These are phyloP conservation scores for Lasioglossum oenotherae DNA, from an alignment of 2,888 invertebrate species.

Conservation along the genomic window DNA sequence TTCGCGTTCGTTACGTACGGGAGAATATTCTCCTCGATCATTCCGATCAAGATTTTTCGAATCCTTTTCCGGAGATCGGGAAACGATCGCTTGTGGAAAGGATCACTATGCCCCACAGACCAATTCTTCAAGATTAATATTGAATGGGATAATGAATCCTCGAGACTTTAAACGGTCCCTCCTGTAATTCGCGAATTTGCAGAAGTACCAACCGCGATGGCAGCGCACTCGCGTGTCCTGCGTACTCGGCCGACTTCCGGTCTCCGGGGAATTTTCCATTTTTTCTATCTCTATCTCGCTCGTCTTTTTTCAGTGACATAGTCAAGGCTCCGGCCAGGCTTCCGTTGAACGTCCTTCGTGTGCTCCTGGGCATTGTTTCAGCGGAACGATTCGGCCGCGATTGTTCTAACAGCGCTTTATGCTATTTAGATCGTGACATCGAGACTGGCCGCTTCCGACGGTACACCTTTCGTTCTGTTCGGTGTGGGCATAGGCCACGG, in stretches of 20 bases:
- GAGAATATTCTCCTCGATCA: background rate
- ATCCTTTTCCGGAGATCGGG: background rate
- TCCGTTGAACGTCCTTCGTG: constrained; percentile 7
- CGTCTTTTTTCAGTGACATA: constrained; percentile 3
- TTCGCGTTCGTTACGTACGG: constrained; percentile 3
- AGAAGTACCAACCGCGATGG: background rate
- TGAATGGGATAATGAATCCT: no score
- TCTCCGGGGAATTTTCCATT: constrained; percentile 32
- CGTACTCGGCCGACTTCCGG: constrained; percentile 30
- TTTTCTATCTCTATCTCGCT: background rate
- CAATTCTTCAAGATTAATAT: background rate
- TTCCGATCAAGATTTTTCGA: background rate
- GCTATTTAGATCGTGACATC: constrained; percentile 7
- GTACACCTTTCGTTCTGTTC: background rate
- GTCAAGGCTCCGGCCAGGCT: constrained; percentile 10
- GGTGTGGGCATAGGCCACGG: background rate
- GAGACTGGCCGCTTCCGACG: background rate
- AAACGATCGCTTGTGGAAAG: background rate
- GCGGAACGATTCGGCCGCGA: background rate
- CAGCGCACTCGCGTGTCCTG: constrained; percentile 27
- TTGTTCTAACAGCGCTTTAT: background rate
- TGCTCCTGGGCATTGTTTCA: background rate
- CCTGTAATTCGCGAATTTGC: background rate
- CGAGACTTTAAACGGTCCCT: background rate
- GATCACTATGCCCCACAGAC: background rate